Evolutionary conservation across 2,113 vertebrate genomes (phyloP).

Genomic region (Empidonax traillii): DNA sequence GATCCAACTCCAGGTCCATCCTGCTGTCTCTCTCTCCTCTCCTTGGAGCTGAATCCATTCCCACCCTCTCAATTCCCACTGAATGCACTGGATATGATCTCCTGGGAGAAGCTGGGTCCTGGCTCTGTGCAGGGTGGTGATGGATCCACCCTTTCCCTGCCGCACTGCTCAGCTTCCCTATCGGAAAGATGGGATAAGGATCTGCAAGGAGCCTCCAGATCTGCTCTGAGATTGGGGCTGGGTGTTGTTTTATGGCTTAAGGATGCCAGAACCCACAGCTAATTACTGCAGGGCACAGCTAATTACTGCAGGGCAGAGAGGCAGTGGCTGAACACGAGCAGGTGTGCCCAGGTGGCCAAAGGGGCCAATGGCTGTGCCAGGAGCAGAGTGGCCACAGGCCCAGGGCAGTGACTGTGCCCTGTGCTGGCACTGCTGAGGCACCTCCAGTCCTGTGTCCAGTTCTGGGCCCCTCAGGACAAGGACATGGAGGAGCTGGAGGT

Average conservation of each 20-base stretch:
- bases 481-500: rapidly evolving
- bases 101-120: not conserved
- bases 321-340: not conserved
- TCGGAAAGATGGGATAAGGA: rapidly evolving
- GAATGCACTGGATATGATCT: not conserved
- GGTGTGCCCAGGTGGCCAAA: not conserved
- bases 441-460: not conserved
- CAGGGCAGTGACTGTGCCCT: not conserved
- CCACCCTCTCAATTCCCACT: not conserved
- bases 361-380: not conserved
- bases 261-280: not conserved
- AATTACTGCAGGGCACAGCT: not conserved
- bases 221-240: not conserved
- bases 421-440: not conserved
- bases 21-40: not conserved
- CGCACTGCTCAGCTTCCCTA: not conserved
- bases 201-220: not conserved
- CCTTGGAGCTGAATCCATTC: rapidly evolving
- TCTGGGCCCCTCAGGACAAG: not conserved
- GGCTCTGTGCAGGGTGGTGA: not conserved
- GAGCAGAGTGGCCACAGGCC: not conserved
- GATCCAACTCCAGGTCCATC: not conserved
- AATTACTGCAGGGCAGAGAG: not conserved
- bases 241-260: not conserved
- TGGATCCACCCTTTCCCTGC: not conserved